Evolutionary conservation across 2,888 invertebrate species (phyloP), one percentile per base, ranked within the genome.

Genomic region (Steromphala cineraria): DNA sequence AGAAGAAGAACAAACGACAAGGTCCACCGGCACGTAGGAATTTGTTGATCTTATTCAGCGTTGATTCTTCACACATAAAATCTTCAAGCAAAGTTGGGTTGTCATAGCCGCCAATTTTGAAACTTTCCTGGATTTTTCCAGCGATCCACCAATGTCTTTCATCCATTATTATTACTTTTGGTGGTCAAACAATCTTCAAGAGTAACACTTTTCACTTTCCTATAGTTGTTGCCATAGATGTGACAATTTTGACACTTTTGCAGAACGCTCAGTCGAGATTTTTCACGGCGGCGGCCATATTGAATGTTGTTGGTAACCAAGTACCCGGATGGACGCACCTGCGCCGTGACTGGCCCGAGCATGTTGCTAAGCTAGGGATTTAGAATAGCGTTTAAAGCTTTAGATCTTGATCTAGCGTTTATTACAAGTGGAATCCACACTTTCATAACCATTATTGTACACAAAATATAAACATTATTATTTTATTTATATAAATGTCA

Each of bases 141-240:
- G 93, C 93, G 40, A 93, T 92, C 93, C 93, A 93, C 93, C 93
- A 93, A 86, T 93, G 93, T 81, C 93, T 85, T 88, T 93, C 93
- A 91, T 93, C 93, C 93, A 93, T 93, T 40, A 55, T 88, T 79
- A 56, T 4, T 52, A 8, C 62, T 36, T 19, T 1, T 62, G 3
- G 10, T 17, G 36, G 19, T 40, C 19, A 21, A 24, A 36, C 40
- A n/a, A 0, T 36, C 71, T 40, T 46, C n/a, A 71, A 75, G 53
- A 46, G 21, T 53, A 17, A 53, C 10, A 55, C 24, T n/a, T 55
- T 31, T 19, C 53, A 53, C 36, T 24, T 31, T 24, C 28, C n/a
- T 76, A 10, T n/a, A 21, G 36, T 19, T 36, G 40, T 24, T 78
- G 46, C 28, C n/a, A 78, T 28, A 75, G 28, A 78, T 56, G 62